These are phyloP conservation scores for Synanthedon vespiformis DNA, from an alignment of 2,888 invertebrate species.

Conservation along the genomic window DNA sequence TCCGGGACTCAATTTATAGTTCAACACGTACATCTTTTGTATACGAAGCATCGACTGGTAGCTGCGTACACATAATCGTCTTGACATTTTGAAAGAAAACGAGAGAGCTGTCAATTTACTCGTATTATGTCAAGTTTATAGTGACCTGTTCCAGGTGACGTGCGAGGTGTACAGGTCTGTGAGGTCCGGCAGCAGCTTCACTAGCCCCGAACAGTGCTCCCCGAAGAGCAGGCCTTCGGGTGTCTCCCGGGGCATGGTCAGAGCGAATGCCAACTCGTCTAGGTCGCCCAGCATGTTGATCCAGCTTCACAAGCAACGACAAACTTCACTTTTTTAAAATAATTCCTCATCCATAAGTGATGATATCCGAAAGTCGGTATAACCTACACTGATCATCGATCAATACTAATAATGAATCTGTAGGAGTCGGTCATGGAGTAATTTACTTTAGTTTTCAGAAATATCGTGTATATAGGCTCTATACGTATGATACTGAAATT, in stretches of 20 bases:
- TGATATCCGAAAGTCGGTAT: no score
- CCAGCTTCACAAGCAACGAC: conserved; percentile 41
- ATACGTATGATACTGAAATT: no score
- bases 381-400: no score
- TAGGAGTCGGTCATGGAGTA: no score
- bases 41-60: conserved; percentile 76
- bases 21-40: conserved; percentile 76
- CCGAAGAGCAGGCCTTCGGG: conserved; percentile 38
- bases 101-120: no score
- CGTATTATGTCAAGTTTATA: no score
- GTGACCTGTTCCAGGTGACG: conserved; percentile 73
- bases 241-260: conserved; percentile 28
- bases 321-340: no score
- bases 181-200: conserved; percentile 72
- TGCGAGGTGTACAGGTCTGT: conserved; percentile 73
- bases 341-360: no score
- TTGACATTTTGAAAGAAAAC: no score
- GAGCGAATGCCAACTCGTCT: conserved; percentile 68
- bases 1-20: conserved; percentile 33
- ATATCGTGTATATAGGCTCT: no score
- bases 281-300: conserved; percentile 74
- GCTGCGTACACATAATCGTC: conserved; percentile 23
- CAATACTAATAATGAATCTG: no score
- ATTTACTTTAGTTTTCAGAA: no score
- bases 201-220: conserved; percentile 75